These are phyloP conservation scores for Agrochola lota DNA, from an alignment of 2,888 invertebrate genomes.

Conservation along the genomic window DNA sequence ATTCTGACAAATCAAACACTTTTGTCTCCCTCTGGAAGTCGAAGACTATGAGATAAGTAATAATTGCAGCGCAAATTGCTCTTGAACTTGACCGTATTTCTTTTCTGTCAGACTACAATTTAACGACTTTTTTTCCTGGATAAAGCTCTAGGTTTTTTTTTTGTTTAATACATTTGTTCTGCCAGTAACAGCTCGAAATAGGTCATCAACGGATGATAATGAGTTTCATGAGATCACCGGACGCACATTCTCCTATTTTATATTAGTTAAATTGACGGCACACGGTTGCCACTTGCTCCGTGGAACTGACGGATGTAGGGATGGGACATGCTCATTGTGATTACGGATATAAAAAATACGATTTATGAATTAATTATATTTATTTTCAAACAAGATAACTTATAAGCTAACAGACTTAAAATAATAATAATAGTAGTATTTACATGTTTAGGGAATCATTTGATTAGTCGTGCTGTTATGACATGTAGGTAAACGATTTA, in stretches of 20 bases:
- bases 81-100: slow-evolving; percentile 31
- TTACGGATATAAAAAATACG: slow-evolving; percentile 18
- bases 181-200: slow-evolving; percentile 49
- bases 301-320: slow-evolving; percentile 56
- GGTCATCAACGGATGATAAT: slow-evolving; percentile 66
- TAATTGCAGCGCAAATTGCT: neutral
- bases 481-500: neutral
- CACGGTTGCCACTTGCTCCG: slow-evolving; percentile 67
- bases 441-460: neutral
- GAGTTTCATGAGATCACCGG: slow-evolving; percentile 71
- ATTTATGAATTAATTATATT: neutral
- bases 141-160: neutral
- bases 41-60: neutral
- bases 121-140: neutral
- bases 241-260: slow-evolving; percentile 73
- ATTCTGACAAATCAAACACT: neutral
- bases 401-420: neutral
- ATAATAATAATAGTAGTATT: neutral
- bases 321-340: slow-evolving; percentile 41
- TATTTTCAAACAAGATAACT: neutral
- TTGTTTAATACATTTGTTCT: slow-evolving; percentile 32
- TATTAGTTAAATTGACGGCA: slow-evolving; percentile 73
- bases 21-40: neutral
- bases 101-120: neutral
- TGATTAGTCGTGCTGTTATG: neutral